Percentiles rank a stretch among this genome's conserved stretches.
These are phyloP conservation scores for Xanthorhoe spadicearia DNA, from an alignment of 2,888 invertebrate genomes.

Conservation along the genomic window DNA sequence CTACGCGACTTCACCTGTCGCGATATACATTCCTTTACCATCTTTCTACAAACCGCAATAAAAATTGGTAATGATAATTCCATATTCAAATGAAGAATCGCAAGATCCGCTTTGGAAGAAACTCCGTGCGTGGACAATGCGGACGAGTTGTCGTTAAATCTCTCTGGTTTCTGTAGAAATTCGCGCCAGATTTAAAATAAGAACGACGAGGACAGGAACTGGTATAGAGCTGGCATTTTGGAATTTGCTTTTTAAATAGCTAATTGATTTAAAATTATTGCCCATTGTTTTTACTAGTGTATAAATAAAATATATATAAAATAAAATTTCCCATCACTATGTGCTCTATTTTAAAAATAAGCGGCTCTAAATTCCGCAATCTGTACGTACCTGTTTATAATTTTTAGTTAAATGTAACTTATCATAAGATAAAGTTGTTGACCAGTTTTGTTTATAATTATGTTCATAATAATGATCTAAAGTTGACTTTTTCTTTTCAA, in stretches of 20 bases:
- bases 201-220: constrained; percentile 64
- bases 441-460: too few relatives aligned
- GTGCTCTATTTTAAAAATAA: too few relatives aligned
- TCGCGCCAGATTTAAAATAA: constrained; percentile 78
- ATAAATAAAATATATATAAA: too few relatives aligned
- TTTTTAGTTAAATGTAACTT: too few relatives aligned
- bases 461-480: too few relatives aligned
- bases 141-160: constrained; percentile 81
- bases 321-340: too few relatives aligned
- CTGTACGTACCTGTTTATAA: too few relatives aligned
- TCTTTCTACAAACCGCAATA: constrained; percentile 12
- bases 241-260: not conserved
- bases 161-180: constrained; percentile 79
- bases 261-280: not conserved
- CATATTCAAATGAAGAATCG: constrained; percentile 76
- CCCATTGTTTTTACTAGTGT: not conserved
- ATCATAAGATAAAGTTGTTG: too few relatives aligned
- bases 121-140: constrained; percentile 80
- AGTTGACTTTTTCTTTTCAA: too few relatives aligned
- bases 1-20: constrained; percentile 71
- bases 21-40: constrained; percentile 20
- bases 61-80: constrained; percentile 45
- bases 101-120: constrained; percentile 61
- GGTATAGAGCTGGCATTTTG: constrained; percentile 50
- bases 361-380: too few relatives aligned